A percentile compares a stretch with the other conserved stretches of the same genome.
These are phyloP conservation scores for Actenoides lindsayi DNA, from an alignment of 2,113 vertebrate species.

Conservation along the genomic window DNA sequence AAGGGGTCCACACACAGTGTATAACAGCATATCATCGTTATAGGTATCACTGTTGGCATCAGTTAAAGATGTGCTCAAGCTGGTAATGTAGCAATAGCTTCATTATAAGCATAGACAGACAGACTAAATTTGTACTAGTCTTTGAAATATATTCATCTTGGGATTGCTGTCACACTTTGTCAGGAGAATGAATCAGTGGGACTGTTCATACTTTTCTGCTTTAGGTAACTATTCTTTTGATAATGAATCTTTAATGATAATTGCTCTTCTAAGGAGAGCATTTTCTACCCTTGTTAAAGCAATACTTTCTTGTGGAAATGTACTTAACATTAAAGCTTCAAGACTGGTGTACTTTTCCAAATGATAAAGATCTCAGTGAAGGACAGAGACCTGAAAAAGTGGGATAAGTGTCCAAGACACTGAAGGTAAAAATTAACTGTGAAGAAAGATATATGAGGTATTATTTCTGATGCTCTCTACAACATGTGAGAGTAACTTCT, in stretches of 20 bases:
- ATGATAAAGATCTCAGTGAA: conserved; percentile 53
- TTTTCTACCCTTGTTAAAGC: conserved; percentile 77
- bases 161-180: conserved; percentile 39
- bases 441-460: background rate
- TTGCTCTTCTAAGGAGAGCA: conserved; percentile 70
- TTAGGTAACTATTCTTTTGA: conserved; percentile 73
- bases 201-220: conserved; percentile 66
- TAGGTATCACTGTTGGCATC: background rate
- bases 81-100: background rate
- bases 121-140: conserved; percentile 27
- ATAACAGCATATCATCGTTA: background rate
- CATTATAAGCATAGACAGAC: conserved; percentile 34
- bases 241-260: conserved; percentile 76
- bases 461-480: background rate
- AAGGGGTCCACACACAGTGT: background rate
- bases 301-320: conserved; percentile 73
- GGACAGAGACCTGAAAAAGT: conserved; percentile 48
- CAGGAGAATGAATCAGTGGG: conserved; percentile 19
- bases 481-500: background rate
- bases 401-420: background rate
- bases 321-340: conserved; percentile 68
- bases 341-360: conserved; percentile 39
- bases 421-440: conserved; percentile 57
- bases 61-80: background rate
- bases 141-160: conserved; percentile 62